phyloP scores from a whole-genome alignment of 1,140 invertebrate genomes.

The Paraescarpia echinospica region DNA sequence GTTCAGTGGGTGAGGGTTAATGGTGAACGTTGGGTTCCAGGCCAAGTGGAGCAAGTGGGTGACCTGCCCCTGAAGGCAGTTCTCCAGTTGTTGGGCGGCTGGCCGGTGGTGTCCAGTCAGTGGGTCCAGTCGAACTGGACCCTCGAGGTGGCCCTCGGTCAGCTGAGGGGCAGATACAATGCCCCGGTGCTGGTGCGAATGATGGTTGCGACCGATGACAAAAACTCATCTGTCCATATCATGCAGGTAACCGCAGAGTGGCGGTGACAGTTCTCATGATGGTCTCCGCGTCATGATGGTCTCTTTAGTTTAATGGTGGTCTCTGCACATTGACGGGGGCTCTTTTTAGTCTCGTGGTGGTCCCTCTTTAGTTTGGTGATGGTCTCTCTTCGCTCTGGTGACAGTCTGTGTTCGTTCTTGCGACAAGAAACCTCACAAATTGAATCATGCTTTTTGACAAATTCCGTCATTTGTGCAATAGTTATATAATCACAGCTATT shows the following conservation, averaged over 20 bases:
- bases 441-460: not conserved
- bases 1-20: too few relatives aligned
- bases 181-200: slow-evolving; percentile 14
- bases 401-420: not conserved
- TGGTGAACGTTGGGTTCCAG: slow-evolving; percentile 57
- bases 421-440: not conserved
- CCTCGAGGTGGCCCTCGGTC: slow-evolving; percentile 60
- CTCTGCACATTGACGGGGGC: not conserved
- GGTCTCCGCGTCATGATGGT: not conserved
- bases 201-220: slow-evolving; percentile 72
- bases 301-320: not conserved
- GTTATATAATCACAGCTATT: too few relatives aligned
- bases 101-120: slow-evolving; percentile 70
- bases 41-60: slow-evolving; percentile 71
- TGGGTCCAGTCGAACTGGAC: slow-evolving; percentile 65
- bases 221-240: slow-evolving; percentile 81
- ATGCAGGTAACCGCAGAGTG: slow-evolving; percentile 69
- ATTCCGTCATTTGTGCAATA: too few relatives aligned
- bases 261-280: not conserved
- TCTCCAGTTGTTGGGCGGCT: slow-evolving; percentile 70
- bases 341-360: not conserved
- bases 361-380: not conserved
- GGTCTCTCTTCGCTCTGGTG: not conserved
- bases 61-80: slow-evolving; percentile 67
- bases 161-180: slow-evolving; percentile 64